Base-by-base conservation (phyloP, 2,797 vertebrate genomes). In the Poecilia picta region DNA sequence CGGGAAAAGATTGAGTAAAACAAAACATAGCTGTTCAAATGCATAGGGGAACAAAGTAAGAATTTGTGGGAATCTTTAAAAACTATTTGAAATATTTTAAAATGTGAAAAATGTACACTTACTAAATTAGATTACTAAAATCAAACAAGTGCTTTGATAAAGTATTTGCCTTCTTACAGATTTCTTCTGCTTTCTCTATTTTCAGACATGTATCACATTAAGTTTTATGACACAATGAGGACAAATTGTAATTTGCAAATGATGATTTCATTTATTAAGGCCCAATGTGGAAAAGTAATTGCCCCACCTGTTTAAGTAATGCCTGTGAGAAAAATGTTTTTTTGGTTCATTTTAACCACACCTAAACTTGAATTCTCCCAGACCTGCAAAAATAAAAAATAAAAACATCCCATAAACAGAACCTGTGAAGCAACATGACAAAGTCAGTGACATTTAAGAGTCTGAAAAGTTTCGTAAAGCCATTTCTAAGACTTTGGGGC, bases 1-100 rank as follows among this genome's bases (percentile, higher is more conserved):
- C 13, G 43, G 23, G 81, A 73, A 33, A 64, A 79, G 33, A 23
- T 13, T 71, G n/a, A 13, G 39, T 16, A 75, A n/a, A 76, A 76
- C 41, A 20, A 78, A 80, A 77, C 12, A 46, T 20, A 33, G 10
- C 25, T 73, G 11, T 25, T 55, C 18, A 76, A 73, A 1, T n/a
- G 18, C 49, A 76, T 10, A 45, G 10, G 25, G 39, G 66, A 66
- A 73, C 53, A 36, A 16, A 46, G 13, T 23, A 53, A 39, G 33
- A 39, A 66, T 36, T 71, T n/a, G 31, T 5, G 18, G 28, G 28
- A 57, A 8, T 55, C 5, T 53, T 51, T 51, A 15, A 4, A 20
- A 66, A 64, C 15, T 47, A 16, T 47, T 47, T 47, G 46, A 51
- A 10, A 62, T 64, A 18, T 36, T 64, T 1, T 0, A 64, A 64